Evolutionary conservation across 1,140 invertebrate genomes (phyloP), one percentile per base, ranked within the genome.

Genomic region (Drosophila sucinea): DNA sequence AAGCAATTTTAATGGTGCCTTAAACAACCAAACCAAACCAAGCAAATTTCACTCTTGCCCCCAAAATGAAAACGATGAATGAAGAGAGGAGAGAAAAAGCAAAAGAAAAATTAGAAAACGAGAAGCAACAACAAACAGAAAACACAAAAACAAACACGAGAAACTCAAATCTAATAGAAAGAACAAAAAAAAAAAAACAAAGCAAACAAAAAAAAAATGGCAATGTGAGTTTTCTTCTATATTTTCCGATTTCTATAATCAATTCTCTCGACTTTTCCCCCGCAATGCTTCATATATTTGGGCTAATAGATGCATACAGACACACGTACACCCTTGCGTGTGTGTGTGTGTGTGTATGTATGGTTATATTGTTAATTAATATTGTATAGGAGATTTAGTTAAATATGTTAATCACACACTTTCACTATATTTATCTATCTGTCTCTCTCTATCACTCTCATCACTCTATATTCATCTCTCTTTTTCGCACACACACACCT

Each of bases 1-100:
- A 91, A 91, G 90, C 90, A 91, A 91, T 91, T 91, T 91, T 91
- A 91, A 91, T 90, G 90, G 90, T 91, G 90, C 90, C 90, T 91
- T 91, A 91, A 91, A 90, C 32, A 58, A 51, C 44, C 56, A 33
- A 91, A 91, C 90, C 85, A 91, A 86, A 79, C 83, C 83, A 87
- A 87, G 83, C 83, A 87, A 91, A 91, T 91, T 80, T 90, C 84
- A 70, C 90, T 80, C 78, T 79, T 75, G 67, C 68, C 73, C 76
- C 67, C 56, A 56, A 57, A 23, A 60, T 3, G 4, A 8, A 25
- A 44, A 23, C 17, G n/a, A 44, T 44, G 40, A 41, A n/a, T 4
- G 6, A 23, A 44, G 11, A 25, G 6, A 7, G 5, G 6, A 51
- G 5, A 23, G 17, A 17, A 11, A 47, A n/a, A 47, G 23, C 6